phyloP scores from a whole-genome alignment of 2,113 vertebrate species.

The Pygoscelis antarcticus region DNA sequence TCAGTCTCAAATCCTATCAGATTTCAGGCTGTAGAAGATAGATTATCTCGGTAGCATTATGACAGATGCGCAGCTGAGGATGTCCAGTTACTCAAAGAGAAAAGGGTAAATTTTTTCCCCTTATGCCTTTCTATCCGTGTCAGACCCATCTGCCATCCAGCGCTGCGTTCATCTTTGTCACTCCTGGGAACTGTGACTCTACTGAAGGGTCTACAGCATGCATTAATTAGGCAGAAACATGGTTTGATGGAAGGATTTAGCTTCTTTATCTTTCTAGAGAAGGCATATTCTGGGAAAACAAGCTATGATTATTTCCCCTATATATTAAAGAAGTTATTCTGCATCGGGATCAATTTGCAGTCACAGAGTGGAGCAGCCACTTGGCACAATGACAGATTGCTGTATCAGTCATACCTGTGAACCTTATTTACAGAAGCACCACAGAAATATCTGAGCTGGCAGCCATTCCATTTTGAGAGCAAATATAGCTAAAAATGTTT shows the following conservation, averaged over 20 bases:
- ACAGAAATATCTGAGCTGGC: constrained; percentile 34
- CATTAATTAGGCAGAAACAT: background rate
- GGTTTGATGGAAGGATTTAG: background rate
- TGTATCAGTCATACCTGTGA: constrained; percentile 27
- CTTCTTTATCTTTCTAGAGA: background rate
- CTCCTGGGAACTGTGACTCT: fast-evolving
- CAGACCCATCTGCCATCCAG: background rate
- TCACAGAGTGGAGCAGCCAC: background rate
- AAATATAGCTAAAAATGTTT: constrained; percentile 4
- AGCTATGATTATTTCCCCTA: background rate
- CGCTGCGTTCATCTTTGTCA: background rate
- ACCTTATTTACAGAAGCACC: constrained; percentile 21
- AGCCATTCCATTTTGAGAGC: background rate
- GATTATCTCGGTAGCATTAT: background rate
- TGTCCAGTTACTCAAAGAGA: constrained; percentile 8
- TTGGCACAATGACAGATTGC: background rate
- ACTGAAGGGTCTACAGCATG: fast-evolving
- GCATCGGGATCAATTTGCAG: background rate
- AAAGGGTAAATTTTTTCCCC: background rate
- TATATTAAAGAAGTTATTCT: background rate
- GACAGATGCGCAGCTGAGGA: background rate
- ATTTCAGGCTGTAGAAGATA: background rate
- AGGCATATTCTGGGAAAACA: background rate
- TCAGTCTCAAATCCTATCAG: constrained; percentile 30
- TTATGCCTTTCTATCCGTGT: background rate